Percentiles rank a stretch among this genome's conserved stretches.
phyloP scores from a whole-genome alignment of 2,888 invertebrate species.

The Rhynchonema sp. region DNA sequence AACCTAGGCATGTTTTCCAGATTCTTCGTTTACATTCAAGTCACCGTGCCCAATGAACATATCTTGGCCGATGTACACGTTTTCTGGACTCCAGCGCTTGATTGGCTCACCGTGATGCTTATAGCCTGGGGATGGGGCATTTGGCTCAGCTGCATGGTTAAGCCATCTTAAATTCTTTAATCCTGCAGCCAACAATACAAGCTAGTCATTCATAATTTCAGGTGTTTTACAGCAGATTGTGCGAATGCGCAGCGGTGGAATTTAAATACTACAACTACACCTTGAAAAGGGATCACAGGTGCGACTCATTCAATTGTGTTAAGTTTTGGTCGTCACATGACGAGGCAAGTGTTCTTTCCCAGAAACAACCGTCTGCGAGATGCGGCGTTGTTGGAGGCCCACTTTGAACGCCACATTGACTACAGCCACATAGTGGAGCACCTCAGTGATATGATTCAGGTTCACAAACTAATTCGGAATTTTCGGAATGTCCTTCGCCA shows the following conservation, averaged over 20 bases:
- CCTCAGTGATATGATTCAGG: not conserved
- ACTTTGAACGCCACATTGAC: not conserved
- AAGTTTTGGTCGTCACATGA: too few relatives aligned
- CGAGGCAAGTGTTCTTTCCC: too few relatives aligned
- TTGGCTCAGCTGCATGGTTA: not conserved
- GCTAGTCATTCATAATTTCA: too few relatives aligned
- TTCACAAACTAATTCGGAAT: too few relatives aligned
- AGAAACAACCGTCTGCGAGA: too few relatives aligned
- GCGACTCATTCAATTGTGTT: too few relatives aligned
- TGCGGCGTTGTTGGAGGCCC: not conserved
- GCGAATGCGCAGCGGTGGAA: not conserved
- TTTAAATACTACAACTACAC: not conserved
- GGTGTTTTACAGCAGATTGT: not conserved
- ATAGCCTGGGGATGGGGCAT: not conserved
- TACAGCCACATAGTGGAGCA: not conserved
- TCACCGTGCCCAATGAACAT: not conserved
- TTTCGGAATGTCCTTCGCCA: too few relatives aligned
- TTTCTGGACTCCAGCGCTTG: not conserved
- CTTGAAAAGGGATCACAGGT: not conserved
- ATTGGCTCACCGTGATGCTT: not conserved
- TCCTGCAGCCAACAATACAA: too few relatives aligned
- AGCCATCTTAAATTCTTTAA: too few relatives aligned
- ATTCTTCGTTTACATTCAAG: not conserved
- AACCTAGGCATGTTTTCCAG: too few relatives aligned
- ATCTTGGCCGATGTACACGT: not conserved